These are phyloP conservation scores for Cheirogaleus major DNA, from an alignment of 2,797 vertebrate genomes.

Conservation along the genomic window DNA sequence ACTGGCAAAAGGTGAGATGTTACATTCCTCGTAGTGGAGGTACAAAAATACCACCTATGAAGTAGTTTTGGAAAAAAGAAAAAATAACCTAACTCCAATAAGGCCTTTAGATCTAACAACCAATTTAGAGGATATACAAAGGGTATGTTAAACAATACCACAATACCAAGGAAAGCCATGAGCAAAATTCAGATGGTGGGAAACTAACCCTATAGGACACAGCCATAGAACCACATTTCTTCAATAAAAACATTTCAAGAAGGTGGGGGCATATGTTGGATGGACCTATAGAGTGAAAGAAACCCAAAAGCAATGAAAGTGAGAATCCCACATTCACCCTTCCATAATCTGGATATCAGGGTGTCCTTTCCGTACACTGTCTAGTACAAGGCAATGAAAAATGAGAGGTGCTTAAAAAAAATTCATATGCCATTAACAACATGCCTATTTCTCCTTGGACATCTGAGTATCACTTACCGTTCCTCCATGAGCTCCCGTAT, in stretches of 20 bases:
- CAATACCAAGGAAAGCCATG: not conserved
- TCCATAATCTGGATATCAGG: not conserved
- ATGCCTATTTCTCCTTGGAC: not conserved
- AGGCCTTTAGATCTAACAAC: not conserved
- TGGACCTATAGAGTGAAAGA: not conserved
- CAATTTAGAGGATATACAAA: not conserved
- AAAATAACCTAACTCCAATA: not conserved
- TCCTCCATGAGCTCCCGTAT: conserved; percentile 96
- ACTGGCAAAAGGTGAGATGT: not conserved
- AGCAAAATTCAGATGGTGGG: not conserved
- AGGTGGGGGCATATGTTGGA: not conserved
- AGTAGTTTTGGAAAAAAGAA: not conserved
- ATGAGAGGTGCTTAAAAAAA: not conserved
- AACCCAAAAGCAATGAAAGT: not conserved
- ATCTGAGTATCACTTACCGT: conserved; percentile 87
- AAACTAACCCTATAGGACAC: not conserved
- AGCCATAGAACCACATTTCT: not conserved
- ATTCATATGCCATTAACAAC: not conserved
- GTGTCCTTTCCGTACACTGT: not conserved
- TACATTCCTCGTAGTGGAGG: not conserved
- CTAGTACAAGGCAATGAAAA: not conserved
- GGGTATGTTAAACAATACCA: not conserved
- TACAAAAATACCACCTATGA: not conserved
- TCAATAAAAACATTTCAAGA: not conserved
- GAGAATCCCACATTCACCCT: not conserved